Evolutionary conservation across 2,113 vertebrate species (phyloP).

Genomic region (Serinus canaria): DNA sequence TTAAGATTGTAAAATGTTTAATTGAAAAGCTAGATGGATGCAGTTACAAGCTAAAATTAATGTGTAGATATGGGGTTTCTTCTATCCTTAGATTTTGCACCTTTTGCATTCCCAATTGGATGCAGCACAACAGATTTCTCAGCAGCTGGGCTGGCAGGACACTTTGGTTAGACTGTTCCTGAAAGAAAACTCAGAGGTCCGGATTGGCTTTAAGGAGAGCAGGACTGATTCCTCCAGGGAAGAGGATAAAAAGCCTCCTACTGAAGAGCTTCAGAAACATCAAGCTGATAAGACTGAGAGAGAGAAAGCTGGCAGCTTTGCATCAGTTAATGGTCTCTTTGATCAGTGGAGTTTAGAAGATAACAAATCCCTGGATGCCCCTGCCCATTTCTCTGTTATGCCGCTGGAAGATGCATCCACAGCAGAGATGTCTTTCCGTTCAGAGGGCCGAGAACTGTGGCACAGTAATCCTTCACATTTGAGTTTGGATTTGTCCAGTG

Average conservation of each 20-base stretch:
- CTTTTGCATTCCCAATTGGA: slow-evolving; percentile 88
- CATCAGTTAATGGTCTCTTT: slow-evolving; percentile 62
- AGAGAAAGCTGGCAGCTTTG: slow-evolving; percentile 62
- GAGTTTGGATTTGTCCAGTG: slow-evolving; percentile 85
- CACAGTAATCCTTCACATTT: slow-evolving; percentile 79
- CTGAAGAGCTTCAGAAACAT: slow-evolving; percentile 66
- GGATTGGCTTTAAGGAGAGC: slow-evolving; percentile 22
- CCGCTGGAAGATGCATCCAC: slow-evolving; percentile 77
- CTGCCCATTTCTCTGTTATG: slow-evolving; percentile 35
- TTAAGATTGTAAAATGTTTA: not conserved
- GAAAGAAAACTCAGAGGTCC: slow-evolving; percentile 74
- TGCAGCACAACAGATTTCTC: slow-evolving; percentile 87
- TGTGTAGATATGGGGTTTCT: not conserved
- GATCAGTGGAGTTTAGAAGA: slow-evolving; percentile 80
- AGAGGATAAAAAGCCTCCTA: slow-evolving; percentile 47
- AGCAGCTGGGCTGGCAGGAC: slow-evolving; percentile 95
- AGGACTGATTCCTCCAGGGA: slow-evolving; percentile 71
- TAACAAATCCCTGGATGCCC: slow-evolving; percentile 78
- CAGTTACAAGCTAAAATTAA: not conserved
- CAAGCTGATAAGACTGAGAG: slow-evolving; percentile 70
- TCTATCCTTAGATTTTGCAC: slow-evolving; percentile 81
- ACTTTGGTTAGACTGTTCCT: slow-evolving; percentile 86
- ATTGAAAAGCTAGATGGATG: not conserved
- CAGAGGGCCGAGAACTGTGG: slow-evolving; percentile 76
- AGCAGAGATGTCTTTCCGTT: slow-evolving; percentile 74